These are phyloP conservation scores for Pseudochaenichthys georgianus DNA, from an alignment of 2,797 vertebrate species.

Conservation along the genomic window DNA sequence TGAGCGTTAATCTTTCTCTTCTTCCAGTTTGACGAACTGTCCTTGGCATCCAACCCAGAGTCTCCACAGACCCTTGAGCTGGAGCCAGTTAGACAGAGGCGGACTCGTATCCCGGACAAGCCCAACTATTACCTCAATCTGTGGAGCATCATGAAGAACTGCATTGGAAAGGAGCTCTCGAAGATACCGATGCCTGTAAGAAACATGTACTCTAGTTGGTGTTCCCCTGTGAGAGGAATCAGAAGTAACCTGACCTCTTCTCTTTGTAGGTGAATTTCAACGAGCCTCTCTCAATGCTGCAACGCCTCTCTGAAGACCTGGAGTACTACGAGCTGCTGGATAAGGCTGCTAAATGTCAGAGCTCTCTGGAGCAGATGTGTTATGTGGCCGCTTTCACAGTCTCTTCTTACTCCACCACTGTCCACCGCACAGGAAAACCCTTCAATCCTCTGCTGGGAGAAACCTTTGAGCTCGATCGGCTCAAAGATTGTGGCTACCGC, in stretches of 20 bases:
- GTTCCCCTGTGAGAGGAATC: background rate
- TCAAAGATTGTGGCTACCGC: constrained; percentile 91
- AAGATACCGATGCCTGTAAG: constrained; percentile 98
- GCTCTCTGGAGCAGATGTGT: constrained; percentile 94
- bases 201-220: background rate
- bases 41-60: constrained; percentile 84
- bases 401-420: constrained; percentile 96
- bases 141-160: constrained; percentile 99
- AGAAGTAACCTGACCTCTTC: constrained; percentile 12
- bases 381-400: constrained; percentile 96
- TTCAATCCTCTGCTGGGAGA: constrained; percentile 97
- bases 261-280: constrained; percentile 94
- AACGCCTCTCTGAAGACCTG: constrained; percentile 95
- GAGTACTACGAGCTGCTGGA: constrained; percentile 96
- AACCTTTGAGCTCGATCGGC: constrained; percentile 94
- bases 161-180: constrained; percentile 95
- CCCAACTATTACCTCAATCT: constrained; percentile 97
- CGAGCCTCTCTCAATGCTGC: constrained; percentile 96
- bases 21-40: constrained; percentile 82
- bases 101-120: constrained; percentile 93
- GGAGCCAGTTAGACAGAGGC: constrained; percentile 88
- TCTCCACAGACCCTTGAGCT: constrained; percentile 84
- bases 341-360: constrained; percentile 90
- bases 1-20: constrained; percentile 6
- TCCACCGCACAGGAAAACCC: constrained; percentile 96